phyloP scores from a whole-genome alignment of 2,797 vertebrate genomes.

The Tolypeutes matacus region DNA sequence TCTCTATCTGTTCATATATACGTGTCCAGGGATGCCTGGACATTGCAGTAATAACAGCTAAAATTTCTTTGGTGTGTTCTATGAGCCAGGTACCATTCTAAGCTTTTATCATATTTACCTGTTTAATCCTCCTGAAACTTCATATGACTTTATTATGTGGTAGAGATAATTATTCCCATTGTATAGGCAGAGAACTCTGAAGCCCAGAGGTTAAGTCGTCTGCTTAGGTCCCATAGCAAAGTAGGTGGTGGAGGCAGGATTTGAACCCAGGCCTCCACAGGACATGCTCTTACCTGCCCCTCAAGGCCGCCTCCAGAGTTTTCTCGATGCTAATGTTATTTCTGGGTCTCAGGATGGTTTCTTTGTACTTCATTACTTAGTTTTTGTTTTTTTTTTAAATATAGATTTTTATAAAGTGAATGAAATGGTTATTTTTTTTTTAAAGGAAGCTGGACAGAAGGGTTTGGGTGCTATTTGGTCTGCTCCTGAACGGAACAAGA shows the following conservation, averaged over 20 bases:
- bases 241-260: neutral
- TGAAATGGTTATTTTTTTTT: neutral
- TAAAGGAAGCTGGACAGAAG: neutral
- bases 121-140: neutral
- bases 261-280: neutral
- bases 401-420: neutral
- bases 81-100: neutral
- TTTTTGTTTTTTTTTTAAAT: neutral
- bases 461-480: too few species aligned
- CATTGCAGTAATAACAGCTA: neutral
- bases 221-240: too few species aligned
- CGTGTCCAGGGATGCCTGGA: neutral
- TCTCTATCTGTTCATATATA: neutral
- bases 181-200: neutral
- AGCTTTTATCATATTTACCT: accelerated
- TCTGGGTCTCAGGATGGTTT: neutral
- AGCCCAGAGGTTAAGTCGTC: neutral
- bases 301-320: neutral
- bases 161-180: neutral
- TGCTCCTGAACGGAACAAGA: neutral
- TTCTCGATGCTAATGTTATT: neutral
- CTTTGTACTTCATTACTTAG: neutral
- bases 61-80: too few species aligned
- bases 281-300: neutral
- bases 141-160: too few species aligned